phyloP scores from a whole-genome alignment of 2,888 invertebrate species.

The Drosophila limbata region DNA sequence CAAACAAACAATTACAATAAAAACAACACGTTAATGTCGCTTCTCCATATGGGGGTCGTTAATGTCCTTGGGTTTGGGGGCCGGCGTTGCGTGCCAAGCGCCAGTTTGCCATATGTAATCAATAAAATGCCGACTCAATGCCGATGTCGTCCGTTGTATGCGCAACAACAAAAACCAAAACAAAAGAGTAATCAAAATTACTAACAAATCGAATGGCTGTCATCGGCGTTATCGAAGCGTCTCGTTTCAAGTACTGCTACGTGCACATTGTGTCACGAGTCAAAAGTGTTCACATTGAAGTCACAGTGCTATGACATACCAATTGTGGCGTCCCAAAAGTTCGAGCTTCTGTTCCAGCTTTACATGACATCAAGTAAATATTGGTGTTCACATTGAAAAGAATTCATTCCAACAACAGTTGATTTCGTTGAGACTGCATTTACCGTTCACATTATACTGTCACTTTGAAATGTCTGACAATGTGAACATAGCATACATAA shows the following conservation, averaged over 20 bases:
- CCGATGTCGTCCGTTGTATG: conserved; percentile 30
- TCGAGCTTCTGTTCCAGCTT: too few relatives aligned
- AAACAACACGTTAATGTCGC: conserved; percentile 48
- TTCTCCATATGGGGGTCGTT: conserved; percentile 58
- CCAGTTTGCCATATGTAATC: conserved; percentile 64
- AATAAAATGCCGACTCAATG: conserved; percentile 65
- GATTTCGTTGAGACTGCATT: too few relatives aligned
- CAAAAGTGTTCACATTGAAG: background rate
- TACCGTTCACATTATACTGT: too few relatives aligned
- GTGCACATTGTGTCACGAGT: background rate
- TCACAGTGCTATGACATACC: too few relatives aligned
- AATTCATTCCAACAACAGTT: too few relatives aligned
- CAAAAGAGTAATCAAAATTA: conserved; percentile 31
- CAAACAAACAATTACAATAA: conserved; percentile 17
- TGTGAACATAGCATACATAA: background rate
- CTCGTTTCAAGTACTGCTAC: background rate
- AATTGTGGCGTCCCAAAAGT: too few relatives aligned
- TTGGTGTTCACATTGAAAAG: too few relatives aligned
- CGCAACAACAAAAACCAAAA: conserved; percentile 27
- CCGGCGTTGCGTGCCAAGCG: conserved; percentile 70
- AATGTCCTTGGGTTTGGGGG: conserved; percentile 73
- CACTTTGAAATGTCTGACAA: too few relatives aligned
- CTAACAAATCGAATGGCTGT: conserved; percentile 27
- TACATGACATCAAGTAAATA: too few relatives aligned
- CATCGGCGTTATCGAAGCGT: conserved; percentile 31